Base-by-base conservation (phyloP, 92 coral and sea anemone species). In the Actinernus sp. region DNA sequence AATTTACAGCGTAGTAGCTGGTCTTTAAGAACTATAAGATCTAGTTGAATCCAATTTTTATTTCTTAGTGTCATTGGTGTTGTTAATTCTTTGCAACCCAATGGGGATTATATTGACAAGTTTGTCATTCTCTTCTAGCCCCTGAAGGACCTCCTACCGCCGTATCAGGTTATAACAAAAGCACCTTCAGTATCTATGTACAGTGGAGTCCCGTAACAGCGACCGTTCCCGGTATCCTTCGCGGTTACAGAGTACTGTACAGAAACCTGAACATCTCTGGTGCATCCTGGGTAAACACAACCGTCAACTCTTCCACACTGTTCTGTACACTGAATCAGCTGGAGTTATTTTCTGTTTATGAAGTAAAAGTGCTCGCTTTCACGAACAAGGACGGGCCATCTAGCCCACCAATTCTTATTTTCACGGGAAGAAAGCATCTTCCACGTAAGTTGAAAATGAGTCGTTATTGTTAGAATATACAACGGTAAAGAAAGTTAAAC, bases 391-490 rank as follows among this genome's bases (percentile, higher is more conserved):
- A 8, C 21, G 52, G 52, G 19, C 17, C 10, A 6, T 8, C 6
- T 12, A 45, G 52, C 22, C 11, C 10, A 7, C 52, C 52, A 4
- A 17, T 45, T 5, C 19, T 4, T 45, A 4, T 17, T 18, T 45
- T 45, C 52, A 45, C 52, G 11, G 4, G 18, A 7, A 7, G 8
- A 4, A 45, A 45, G 19, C 5, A 45, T 45, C 52, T 45, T 4
- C 52, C 52, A 23, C 52, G 52, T 45, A 45, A 45, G 52, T 45
- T 8, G 5, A 8, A n/a, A n/a, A n/a, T n/a, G n/a, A n/a, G n/a
- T n/a, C n/a, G n/a, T n/a, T n/a, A n/a, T n/a, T n/a, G n/a, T n/a
- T n/a, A n/a, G n/a, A n/a, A n/a, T n/a, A n/a, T n/a, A n/a, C n/a
- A n/a, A n/a, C n/a, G n/a, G n/a, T n/a, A n/a, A n/a, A n/a, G n/a